Conservation (phyloP, 1,140 invertebrate genomes). For the Leptinotarsa defecta region DNA sequence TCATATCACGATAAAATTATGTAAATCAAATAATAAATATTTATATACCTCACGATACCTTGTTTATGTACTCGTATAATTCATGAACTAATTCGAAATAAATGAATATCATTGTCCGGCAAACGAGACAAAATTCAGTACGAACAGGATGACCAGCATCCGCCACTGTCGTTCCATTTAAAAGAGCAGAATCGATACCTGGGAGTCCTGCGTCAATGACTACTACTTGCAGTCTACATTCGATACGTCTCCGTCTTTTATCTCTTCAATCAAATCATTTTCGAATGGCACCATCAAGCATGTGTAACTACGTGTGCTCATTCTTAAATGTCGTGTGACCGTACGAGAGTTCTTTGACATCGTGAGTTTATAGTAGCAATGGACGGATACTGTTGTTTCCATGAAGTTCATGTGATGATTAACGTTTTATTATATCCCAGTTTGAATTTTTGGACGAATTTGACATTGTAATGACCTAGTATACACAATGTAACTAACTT, state of each 20-base stretch:
- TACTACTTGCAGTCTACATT: not conserved
- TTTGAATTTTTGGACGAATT: not conserved
- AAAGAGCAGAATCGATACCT: not conserved
- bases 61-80: no score
- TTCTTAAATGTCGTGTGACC: not conserved
- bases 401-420: not conserved
- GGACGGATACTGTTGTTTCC: not conserved
- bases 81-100: no score
- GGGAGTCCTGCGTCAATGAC: not conserved
- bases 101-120: no score
- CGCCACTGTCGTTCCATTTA: not conserved
- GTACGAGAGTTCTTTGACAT: not conserved
- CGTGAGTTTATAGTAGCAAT: not conserved
- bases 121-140: no score
- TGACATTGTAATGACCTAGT: no score
- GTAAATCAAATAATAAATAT: no score
- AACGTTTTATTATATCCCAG: not conserved
- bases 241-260: not conserved
- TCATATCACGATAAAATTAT: no score
- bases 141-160: not conserved
- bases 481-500: no score
- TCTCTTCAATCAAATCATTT: constrained; percentile 1
- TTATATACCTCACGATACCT: no score
- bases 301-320: not conserved
- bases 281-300: not conserved